These are phyloP conservation scores for Delia radicum DNA, from an alignment of 1,140 invertebrate species.

Conservation along the genomic window DNA sequence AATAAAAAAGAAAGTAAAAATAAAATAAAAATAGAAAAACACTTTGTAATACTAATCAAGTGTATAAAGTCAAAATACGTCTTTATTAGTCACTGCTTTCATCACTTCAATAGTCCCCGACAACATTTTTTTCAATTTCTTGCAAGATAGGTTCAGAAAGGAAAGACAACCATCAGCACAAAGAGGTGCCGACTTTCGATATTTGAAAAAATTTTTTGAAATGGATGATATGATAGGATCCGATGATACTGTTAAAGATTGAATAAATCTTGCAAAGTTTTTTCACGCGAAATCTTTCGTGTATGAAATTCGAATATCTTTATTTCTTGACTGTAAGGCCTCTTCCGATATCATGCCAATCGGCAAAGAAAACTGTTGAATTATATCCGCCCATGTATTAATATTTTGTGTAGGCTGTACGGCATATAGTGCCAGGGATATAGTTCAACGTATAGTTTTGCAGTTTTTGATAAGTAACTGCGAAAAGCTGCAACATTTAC, in stretches of 20 bases:
- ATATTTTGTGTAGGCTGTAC: not conserved
- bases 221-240: not conserved
- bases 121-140: not conserved
- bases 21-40: not conserved
- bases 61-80: not conserved
- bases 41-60: not conserved
- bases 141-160: not conserved
- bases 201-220: too few relatives aligned
- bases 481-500: not conserved
- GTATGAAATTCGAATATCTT: not conserved
- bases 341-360: not conserved
- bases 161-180: not conserved
- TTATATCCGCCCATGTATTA: conserved; percentile 1
- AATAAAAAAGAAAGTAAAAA: not conserved
- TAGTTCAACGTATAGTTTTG: not conserved
- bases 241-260: not conserved
- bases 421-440: not conserved
- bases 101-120: not conserved
- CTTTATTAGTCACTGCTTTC: not conserved
- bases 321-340: not conserved
- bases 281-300: too few relatives aligned
- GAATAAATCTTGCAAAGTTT: too few relatives aligned
- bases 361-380: not conserved
- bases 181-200: not conserved
- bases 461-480: not conserved